Evolutionary conservation across 30 jellyfish, hydroid and myxozoan genomes (phyloP).

Genomic region (Aurelia coerulea): DNA sequence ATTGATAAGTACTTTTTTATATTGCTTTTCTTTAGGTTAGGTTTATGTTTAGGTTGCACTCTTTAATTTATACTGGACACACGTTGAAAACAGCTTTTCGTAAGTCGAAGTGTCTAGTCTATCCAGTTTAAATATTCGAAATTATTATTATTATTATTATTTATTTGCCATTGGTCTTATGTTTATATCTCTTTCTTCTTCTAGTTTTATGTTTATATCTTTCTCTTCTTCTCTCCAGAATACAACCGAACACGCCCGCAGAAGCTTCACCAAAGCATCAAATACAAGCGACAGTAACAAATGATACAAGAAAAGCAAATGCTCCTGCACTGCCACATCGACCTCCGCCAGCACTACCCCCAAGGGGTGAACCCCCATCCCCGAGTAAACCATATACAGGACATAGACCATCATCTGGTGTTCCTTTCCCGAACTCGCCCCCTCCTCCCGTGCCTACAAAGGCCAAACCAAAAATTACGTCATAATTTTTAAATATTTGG

Average conservation of each 20-base stretch:
- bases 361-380: conserved; percentile 52
- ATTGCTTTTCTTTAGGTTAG: too few species aligned
- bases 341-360: conserved; percentile 74
- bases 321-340: conserved; percentile 78
- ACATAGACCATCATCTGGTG: conserved; percentile 30
- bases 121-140: too few species aligned
- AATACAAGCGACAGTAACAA: not conserved
- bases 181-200: too few species aligned
- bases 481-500: not conserved
- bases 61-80: too few species aligned
- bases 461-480: conserved; percentile 35
- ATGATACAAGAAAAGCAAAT: conserved; percentile 13
- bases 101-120: too few species aligned
- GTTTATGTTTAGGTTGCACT: too few species aligned
- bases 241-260: conserved; percentile 33
- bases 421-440: conserved; percentile 52
- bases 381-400: conserved; percentile 66
- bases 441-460: conserved; percentile 65
- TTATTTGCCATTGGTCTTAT: too few species aligned
- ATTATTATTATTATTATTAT: too few species aligned
- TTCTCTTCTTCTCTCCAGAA: conserved; percentile 16
- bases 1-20: too few species aligned
- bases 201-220: not conserved
- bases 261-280: conserved; percentile 23
- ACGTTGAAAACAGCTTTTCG: too few species aligned